Evolutionary conservation across 2,888 invertebrate species (phyloP).

Genomic region (Dexiosoma caninum): DNA sequence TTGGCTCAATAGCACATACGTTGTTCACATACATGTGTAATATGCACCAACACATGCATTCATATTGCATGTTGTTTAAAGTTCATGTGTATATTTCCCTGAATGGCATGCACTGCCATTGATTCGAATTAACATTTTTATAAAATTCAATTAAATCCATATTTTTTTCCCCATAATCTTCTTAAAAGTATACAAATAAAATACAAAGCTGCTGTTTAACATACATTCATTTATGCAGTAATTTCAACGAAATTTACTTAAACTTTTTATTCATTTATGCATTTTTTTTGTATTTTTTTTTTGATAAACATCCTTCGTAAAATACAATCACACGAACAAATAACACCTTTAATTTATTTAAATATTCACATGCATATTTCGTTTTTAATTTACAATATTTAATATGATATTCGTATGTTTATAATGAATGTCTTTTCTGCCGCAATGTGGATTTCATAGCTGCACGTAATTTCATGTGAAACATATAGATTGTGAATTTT

Average conservation of each 20-base stretch:
- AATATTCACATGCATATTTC: not conserved
- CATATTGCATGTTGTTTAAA: not conserved
- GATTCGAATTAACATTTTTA: not conserved
- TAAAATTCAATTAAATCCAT: slow-evolving; percentile 56
- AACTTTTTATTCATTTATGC: not conserved
- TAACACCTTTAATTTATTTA: not conserved
- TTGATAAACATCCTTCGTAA: not conserved
- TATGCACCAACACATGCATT: not conserved
- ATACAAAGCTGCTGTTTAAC: slow-evolving; percentile 27
- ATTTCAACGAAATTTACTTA: not conserved
- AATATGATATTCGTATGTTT: slow-evolving; percentile 38
- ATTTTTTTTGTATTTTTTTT: not conserved
- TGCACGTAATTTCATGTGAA: not conserved
- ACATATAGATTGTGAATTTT: not conserved
- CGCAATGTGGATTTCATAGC: not conserved
- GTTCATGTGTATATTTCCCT: not conserved
- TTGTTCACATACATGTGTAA: slow-evolving; percentile 3
- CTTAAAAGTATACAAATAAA: slow-evolving; percentile 23
- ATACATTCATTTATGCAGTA: not conserved
- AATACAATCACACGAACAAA: not conserved
- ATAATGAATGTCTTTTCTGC: slow-evolving; percentile 40
- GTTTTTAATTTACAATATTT: slow-evolving; percentile 29
- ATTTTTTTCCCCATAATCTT: slow-evolving; percentile 37
- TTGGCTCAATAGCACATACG: slow-evolving; percentile 31
- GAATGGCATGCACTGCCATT: too few relatives aligned